Base-by-base conservation (phyloP, 2,113 vertebrate genomes). In the Clarias magur region DNA sequence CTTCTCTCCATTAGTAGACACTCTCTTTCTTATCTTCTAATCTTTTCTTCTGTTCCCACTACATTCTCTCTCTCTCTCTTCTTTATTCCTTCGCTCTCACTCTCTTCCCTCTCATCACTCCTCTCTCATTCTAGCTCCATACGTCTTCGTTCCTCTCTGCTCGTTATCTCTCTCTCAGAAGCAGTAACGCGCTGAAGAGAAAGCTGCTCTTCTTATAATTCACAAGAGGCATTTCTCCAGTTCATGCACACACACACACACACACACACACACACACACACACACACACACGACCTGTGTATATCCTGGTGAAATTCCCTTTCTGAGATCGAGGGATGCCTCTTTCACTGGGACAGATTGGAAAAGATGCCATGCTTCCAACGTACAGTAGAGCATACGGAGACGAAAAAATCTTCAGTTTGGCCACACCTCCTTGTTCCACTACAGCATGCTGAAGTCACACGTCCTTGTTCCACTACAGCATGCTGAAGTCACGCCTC, bases 91-190 rank as follows among this genome's bases (percentile, higher is more conserved):
- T 79, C n/a, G 30, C 12, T 27, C 75, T 79, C n/a, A 79, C 5
- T 27, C 25, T 27, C 53, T n/a, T 27, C 25, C 75, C 53, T 42
- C 85, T 34, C 53, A 79, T 38, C 67, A 68, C 62, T n/a, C 65
- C 42, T 21, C 65, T 86, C n/a, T 54, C 86, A 21, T 70, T 87
- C 42, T 34, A n/a, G 9, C 76, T 59, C 54, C n/a, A 59, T 59
- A 80, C 2, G 1, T 60, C 56, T 30, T 80, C 54, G 59, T 60
- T 60, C 16, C 27, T 38, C 15, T 80, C 54, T 57, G 53, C 54
- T 59, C 54, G 30, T 34, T 59, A 80, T 80, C 6, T 80, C 27
- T 54, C 79, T 80, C 27, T 80, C 79, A 38, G 25, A 57, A 79
- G n/a, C 54, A 27, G n/a, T 54, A 57, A 19, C 1, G 53, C 30